Conservation (phyloP, 2,113 vertebrate species). For the Furnarius figulus region DNA sequence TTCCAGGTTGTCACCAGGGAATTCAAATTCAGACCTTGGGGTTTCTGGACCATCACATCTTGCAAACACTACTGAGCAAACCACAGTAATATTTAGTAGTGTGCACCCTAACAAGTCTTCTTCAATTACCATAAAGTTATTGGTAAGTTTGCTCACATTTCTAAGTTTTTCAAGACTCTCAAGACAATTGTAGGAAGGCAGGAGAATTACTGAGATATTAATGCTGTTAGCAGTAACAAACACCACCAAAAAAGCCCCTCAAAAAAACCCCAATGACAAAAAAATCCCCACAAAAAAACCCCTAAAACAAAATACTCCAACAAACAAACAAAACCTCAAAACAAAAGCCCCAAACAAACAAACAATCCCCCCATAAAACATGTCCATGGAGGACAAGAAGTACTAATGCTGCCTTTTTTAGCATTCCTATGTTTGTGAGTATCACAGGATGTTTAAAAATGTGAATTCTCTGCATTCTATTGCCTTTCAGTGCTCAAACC, state of each 20-base stretch:
- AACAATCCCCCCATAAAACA: background rate
- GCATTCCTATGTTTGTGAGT: background rate
- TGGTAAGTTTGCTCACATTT: background rate
- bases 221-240: background rate
- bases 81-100: background rate
- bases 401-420: background rate
- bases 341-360: background rate
- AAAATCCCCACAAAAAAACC: background rate
- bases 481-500: background rate
- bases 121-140: background rate
- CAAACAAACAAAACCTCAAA: too few species aligned
- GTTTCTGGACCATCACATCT: background rate
- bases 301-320: too few species aligned
- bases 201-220: background rate
- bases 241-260: accelerated
- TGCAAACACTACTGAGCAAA: background rate
- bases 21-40: background rate
- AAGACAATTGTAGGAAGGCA: background rate
- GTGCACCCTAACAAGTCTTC: background rate
- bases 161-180: background rate
- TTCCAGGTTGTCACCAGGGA: background rate
- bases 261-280: accelerated
- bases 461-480: background rate
- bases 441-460: background rate
- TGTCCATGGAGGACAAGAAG: background rate